A percentile compares a stretch with the other conserved stretches of the same genome.
Evolutionary conservation across 2,113 vertebrate genomes (phyloP).

Genomic region (Sturnira hondurensis): DNA sequence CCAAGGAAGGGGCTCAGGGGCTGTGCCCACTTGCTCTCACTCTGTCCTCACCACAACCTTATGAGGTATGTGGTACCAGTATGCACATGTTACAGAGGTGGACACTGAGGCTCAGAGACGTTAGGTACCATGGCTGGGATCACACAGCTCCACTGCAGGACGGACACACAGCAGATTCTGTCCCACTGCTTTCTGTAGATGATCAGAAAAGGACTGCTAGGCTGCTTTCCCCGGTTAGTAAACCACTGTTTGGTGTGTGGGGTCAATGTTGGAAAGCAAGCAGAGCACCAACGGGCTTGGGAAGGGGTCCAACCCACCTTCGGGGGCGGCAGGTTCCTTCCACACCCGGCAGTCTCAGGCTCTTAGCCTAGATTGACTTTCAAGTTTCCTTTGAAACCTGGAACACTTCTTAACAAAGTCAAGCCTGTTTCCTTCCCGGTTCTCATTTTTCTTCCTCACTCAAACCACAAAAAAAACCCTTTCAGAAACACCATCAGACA

Average conservation of each 20-base stretch:
- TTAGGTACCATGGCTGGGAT: neutral
- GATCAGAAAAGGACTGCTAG: rapidly evolving
- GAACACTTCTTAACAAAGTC: neutral
- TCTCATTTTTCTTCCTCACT: neutral
- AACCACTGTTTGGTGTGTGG: rapidly evolving
- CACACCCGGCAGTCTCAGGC: neutral
- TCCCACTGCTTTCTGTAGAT: rapidly evolving
- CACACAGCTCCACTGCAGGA: neutral
- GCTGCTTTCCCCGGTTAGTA: no score
- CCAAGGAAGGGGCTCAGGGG: rapidly evolving
- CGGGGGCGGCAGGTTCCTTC: rapidly evolving
- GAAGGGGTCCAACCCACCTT: no score
- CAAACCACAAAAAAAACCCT: neutral
- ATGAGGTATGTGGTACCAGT: neutral
- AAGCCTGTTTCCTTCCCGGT: neutral
- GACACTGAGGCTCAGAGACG: neutral
- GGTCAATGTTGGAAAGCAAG: neutral
- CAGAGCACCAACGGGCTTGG: rapidly evolving
- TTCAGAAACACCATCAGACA: neutral
- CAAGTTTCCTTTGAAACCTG: neutral
- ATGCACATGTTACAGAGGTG: no score
- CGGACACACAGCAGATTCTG: rapidly evolving
- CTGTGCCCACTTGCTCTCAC: rapidly evolving
- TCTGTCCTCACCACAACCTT: rapidly evolving
- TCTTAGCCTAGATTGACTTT: neutral